A percentile compares a stretch with the other conserved stretches of the same genome.
phyloP scores from a whole-genome alignment of 2,113 vertebrate genomes.

The Coryphaenoides rupestris region DNA sequence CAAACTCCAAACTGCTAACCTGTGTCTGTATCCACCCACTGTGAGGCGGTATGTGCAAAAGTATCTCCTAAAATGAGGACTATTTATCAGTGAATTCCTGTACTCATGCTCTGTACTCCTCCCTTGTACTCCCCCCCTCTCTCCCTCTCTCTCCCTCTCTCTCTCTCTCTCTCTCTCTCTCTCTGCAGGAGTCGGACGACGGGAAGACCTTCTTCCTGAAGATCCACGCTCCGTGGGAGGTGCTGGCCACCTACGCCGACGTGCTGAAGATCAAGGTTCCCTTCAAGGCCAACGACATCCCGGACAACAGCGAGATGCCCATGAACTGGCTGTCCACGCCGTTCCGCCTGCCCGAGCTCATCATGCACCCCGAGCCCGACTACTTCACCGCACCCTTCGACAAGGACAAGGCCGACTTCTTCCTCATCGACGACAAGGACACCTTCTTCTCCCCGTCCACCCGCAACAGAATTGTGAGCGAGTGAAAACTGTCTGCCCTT shows the following conservation, averaged over 20 bases:
- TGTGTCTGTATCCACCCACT: too few species aligned
- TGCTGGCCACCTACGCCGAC: conserved; percentile 89
- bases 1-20: too few species aligned
- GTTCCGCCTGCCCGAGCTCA: conserved; percentile 75
- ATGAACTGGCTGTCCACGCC: conserved; percentile 77
- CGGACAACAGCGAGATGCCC: conserved; percentile 60
- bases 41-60: not conserved
- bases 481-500: not conserved
- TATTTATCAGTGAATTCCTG: not conserved
- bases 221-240: conserved; percentile 94
- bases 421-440: conserved; percentile 81
- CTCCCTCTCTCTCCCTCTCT: conserved; percentile 1
- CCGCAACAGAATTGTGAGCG: conserved; percentile 95
- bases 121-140: conserved; percentile 11
- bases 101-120: not conserved
- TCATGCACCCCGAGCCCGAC: conserved; percentile 86
- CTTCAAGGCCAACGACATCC: conserved; percentile 84
- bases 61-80: not conserved
- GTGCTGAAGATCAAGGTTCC: conserved; percentile 93
- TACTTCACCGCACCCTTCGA: conserved; percentile 89
- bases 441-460: conserved; percentile 86
- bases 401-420: conserved; percentile 89
- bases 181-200: conserved; percentile 87
- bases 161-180: not conserved
- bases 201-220: conserved; percentile 90